These are phyloP conservation scores for Augochlorella aurata DNA, from an alignment of 2,888 invertebrate species.

Conservation along the genomic window DNA sequence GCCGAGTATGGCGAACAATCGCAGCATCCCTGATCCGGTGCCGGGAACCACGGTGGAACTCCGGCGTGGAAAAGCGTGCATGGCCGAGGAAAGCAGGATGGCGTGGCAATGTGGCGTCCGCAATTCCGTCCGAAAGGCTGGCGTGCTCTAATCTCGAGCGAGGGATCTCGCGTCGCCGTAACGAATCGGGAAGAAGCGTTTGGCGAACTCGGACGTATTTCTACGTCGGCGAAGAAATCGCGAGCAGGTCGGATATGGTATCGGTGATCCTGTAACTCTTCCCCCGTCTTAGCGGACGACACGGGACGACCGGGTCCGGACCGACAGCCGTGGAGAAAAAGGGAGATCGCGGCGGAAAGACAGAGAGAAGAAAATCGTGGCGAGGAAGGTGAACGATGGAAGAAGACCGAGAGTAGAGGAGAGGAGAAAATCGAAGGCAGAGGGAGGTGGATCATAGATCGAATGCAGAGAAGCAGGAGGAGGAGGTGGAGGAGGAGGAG, in stretches of 20 bases:
- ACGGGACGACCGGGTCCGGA: constrained; percentile 10
- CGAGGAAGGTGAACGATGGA: neutral
- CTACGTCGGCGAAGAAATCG: constrained; percentile 48
- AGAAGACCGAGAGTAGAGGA: neutral
- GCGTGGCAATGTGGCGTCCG: neutral
- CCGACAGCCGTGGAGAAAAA: constrained; percentile 49
- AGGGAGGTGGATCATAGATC: constrained; percentile 27
- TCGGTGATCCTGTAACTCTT: constrained; percentile 61
- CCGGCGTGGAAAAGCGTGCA: constrained; percentile 17
- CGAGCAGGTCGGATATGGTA: constrained; percentile 57
- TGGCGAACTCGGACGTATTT: constrained; percentile 43
- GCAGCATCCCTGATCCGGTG: neutral
- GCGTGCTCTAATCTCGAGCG: constrained; percentile 36
- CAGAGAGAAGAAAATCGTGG: constrained; percentile 11
- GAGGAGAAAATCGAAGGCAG: neutral
- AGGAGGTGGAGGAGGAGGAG: constrained; percentile 1
- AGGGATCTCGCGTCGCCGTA: constrained; percentile 20
- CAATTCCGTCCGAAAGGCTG: constrained; percentile 24
- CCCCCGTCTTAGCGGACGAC: constrained; percentile 39
- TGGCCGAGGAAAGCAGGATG: neutral
- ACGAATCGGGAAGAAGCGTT: constrained; percentile 40
- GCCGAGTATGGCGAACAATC: neutral
- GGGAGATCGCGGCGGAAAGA: constrained; percentile 24
- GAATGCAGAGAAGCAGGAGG: constrained; percentile 1
- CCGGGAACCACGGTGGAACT: no score